Conservation (phyloP, 23 tunicate genomes). For the Styela clava region DNA sequence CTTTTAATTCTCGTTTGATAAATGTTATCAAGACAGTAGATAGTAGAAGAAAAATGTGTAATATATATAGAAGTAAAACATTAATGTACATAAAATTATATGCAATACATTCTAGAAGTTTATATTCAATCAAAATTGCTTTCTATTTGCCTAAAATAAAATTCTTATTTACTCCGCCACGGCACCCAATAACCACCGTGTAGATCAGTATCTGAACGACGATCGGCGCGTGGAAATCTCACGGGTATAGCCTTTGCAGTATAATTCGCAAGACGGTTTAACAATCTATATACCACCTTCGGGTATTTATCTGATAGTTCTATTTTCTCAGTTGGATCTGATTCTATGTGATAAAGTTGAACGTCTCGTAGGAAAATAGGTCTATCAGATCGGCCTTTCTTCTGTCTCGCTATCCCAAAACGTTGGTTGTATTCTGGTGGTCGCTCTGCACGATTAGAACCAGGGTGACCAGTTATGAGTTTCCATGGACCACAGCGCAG, state of each 20-base stretch:
- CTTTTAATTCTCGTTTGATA: too few species aligned
- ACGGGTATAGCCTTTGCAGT: constrained; percentile 45
- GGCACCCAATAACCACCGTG: constrained; percentile 66
- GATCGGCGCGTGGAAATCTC: constrained; percentile 11
- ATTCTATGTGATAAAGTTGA: constrained; percentile 30
- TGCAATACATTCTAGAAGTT: too few species aligned
- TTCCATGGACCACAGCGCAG: constrained; percentile 63
- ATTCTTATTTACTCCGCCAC: constrained; percentile 17
- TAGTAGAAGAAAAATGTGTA: too few species aligned
- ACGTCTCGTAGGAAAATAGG: neutral
- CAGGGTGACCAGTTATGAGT: constrained; percentile 50
- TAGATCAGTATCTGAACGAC: constrained; percentile 25
- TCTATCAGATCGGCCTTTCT: neutral
- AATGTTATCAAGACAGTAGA: too few species aligned
- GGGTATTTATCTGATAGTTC: constrained; percentile 51
- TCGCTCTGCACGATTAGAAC: constrained; percentile 10
- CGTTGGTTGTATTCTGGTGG: constrained; percentile 46
- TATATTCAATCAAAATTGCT: too few species aligned
- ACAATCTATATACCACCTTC: constrained; percentile 38
- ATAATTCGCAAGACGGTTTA: constrained; percentile 51
- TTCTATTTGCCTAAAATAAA: too few species aligned
- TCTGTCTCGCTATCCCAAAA: neutral
- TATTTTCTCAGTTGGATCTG: constrained; percentile 38
- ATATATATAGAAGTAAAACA: too few species aligned
- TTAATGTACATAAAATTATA: too few species aligned